Evolutionary conservation across 2,113 vertebrate species (phyloP), one percentile per base, ranked within the genome.

Genomic region (Odontophorus gujanensis): DNA sequence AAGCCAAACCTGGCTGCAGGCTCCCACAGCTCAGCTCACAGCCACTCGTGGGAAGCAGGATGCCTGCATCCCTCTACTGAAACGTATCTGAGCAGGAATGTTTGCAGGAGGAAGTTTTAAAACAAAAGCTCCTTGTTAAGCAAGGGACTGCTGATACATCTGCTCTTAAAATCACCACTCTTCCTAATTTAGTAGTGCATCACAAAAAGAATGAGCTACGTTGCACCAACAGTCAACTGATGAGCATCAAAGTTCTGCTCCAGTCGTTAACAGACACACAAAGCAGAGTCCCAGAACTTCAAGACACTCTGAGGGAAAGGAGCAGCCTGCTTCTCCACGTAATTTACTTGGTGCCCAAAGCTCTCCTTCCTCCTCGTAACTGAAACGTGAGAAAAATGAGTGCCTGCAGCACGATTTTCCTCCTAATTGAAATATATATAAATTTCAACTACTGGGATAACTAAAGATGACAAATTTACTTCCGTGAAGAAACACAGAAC

Each of bases 51-150:
- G 61, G 63, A 78, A 28, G 11, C 55, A 32, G 25, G n/a, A 71
- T 13, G 8, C 1, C 24, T 0, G 1, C 7, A 16, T 80, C 50
- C 42, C 11, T 53, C 69, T 47, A 18, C 43, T 38, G 12, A 32
- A 63, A 38, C 28, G 63, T 6, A 47, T 30, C 26, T 22, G 19
- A 71, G 55, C 61, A 92, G 75, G 62, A 68, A 72, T 40, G 63
- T 61, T 25, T 51, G n/a, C 48, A 75, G 68, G 26, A 45, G 59
- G 38, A 43, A 43, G 65, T 67, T 34, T 71, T 91, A 48, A 45
- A 69, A 45, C 43, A 42, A 43, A 15, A 11, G 48, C 8, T 26
- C 45, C 79, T 77, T 26, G 2, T n/a, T 11, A 32, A 87, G 34
- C 21, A 62, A 77, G 32, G 59, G n/a, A n/a, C n/a, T n/a, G 80